phyloP scores from a whole-genome alignment of 1,140 invertebrate genomes.

The Copidosoma floridanum region DNA sequence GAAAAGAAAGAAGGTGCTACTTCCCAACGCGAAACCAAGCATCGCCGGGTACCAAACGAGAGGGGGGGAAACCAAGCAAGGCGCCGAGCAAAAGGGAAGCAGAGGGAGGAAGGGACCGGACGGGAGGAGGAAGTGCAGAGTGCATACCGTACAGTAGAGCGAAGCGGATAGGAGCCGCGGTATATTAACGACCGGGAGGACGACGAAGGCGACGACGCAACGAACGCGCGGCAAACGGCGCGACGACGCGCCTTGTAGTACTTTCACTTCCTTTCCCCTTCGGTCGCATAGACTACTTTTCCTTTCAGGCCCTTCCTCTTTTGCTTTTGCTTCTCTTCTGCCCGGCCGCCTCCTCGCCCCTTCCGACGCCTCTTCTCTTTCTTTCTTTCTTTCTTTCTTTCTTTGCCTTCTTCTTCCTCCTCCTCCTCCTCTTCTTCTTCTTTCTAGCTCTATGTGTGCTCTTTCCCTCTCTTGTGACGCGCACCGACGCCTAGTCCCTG shows the following conservation, averaged over 20 bases:
- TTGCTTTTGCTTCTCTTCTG: constrained; percentile 18
- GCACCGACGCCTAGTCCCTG: neutral
- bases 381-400: neutral
- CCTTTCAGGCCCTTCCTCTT: constrained; percentile 55
- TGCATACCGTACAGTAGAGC: too few relatives aligned
- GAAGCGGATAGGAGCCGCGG: too few relatives aligned
- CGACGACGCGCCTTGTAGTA: constrained; percentile 46
- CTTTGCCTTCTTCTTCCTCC: too few relatives aligned
- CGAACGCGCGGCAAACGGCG: constrained; percentile 29
- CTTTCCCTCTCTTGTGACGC: neutral
- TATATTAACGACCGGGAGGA: neutral
- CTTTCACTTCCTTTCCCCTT: constrained; percentile 56
- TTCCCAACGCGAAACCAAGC: neutral
- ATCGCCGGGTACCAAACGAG: neutral
- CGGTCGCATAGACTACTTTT: constrained; percentile 57
- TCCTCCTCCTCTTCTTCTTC: neutral
- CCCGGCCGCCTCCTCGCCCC: too few relatives aligned
- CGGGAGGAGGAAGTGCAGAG: too few relatives aligned
- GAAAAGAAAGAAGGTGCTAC: neutral
- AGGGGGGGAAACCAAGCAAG: constrained; percentile 23
- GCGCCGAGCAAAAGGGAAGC: too few relatives aligned
- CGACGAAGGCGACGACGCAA: constrained; percentile 20
- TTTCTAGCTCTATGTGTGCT: neutral
- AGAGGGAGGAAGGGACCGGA: too few relatives aligned
- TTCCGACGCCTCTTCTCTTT: constrained; percentile 10